A percentile compares a stretch with the other conserved stretches of the same genome.
Conservation (phyloP, 2,113 vertebrate species). For the Naja naja region DNA sequence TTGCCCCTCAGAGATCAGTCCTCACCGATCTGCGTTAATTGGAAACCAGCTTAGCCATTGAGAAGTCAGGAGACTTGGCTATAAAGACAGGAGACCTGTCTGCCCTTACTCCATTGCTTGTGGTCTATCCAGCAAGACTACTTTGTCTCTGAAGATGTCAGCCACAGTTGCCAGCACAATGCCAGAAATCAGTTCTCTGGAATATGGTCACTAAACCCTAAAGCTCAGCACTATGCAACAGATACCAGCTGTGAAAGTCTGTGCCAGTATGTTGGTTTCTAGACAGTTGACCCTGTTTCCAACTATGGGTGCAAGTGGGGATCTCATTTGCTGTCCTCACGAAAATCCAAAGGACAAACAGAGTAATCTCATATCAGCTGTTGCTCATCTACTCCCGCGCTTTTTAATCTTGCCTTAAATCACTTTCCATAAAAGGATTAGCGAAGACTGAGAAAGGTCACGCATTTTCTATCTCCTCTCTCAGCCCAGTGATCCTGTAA, state of each 20-base stretch:
- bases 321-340: conserved; percentile 42
- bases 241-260: neutral
- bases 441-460: conserved; percentile 20
- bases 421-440: neutral
- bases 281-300: neutral
- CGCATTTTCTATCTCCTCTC: neutral
- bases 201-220: neutral
- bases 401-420: neutral
- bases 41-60: neutral
- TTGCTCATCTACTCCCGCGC: neutral
- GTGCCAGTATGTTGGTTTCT: neutral
- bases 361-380: conserved; percentile 29
- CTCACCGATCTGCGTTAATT: neutral
- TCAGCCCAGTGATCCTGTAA: neutral
- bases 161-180: neutral
- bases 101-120: neutral
- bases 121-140: neutral
- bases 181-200: neutral
- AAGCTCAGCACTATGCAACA: neutral
- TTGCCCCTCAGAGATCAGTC: neutral
- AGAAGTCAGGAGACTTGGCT: neutral
- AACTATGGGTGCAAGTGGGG: conserved; percentile 24
- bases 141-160: neutral
- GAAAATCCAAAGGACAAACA: conserved; percentile 43
- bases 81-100: neutral